Percentiles rank a stretch among this genome's conserved stretches.
phyloP scores from a whole-genome alignment of 2,888 invertebrate genomes.

The Leucophenga montana region DNA sequence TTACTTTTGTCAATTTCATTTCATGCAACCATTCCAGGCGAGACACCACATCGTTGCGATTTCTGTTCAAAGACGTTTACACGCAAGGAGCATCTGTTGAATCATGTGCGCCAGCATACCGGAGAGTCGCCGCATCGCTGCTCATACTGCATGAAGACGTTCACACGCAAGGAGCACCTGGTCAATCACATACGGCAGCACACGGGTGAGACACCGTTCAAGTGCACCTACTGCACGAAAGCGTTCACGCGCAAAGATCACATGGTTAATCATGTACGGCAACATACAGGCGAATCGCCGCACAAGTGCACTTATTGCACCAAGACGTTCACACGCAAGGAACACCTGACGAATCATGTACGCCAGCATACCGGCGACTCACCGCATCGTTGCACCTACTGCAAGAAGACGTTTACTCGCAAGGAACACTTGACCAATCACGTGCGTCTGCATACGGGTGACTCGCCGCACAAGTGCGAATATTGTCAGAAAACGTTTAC shows the following conservation, averaged over 20 bases:
- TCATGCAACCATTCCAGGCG: conserved; percentile 76
- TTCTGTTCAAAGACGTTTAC: conserved; percentile 92
- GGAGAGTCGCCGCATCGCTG: conserved; percentile 90
- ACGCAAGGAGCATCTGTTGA: conserved; percentile 88
- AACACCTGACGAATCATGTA: conserved; percentile 89
- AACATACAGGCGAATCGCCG: conserved; percentile 88
- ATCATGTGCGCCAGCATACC: conserved; percentile 86
- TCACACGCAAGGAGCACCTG: conserved; percentile 87
- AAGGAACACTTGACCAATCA: conserved; percentile 92
- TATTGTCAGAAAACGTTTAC: conserved; percentile 91
- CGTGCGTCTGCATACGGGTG: conserved; percentile 85
- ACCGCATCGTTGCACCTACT: conserved; percentile 75
- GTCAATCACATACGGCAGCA: conserved; percentile 90
- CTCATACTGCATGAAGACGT: conserved; percentile 88
- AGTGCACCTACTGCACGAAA: conserved; percentile 89
- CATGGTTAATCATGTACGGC: conserved; percentile 82
- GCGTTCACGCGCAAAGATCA: conserved; percentile 90
- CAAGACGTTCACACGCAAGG: conserved; percentile 85
- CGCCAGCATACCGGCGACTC: conserved; percentile 87
- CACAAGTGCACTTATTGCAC: conserved; percentile 91
- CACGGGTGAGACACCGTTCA: conserved; percentile 87
- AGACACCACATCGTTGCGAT: conserved; percentile 89
- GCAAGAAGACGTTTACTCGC: conserved; percentile 79
- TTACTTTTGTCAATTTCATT: neutral
- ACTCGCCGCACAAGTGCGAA: conserved; percentile 88